phyloP scores from a whole-genome alignment of 2,797 vertebrate species.

The Gadopsis bispinosus region DNA sequence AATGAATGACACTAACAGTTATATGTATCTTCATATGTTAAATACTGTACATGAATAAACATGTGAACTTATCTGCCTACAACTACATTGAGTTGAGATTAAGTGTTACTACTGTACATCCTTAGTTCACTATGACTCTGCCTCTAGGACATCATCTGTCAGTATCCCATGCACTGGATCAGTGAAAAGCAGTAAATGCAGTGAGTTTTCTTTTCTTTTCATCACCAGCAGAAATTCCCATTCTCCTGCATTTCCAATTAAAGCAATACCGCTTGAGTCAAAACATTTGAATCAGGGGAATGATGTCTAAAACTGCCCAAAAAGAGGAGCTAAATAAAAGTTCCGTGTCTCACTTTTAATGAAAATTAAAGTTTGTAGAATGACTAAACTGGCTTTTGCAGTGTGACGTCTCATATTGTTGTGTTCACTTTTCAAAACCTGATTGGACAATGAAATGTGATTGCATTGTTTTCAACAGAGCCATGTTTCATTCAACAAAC shows the following conservation, averaged over 20 bases:
- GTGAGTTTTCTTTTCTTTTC: neutral
- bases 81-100: neutral
- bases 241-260: no score
- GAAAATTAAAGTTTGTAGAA: neutral
- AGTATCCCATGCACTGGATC: neutral
- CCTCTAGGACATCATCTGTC: neutral
- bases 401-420: neutral
- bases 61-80: neutral
- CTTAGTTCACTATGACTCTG: neutral
- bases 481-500: conserved; percentile 23
- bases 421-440: neutral
- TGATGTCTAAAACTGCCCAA: neutral
- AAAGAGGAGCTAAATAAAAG: neutral
- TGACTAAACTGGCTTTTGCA: neutral
- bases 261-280: neutral
- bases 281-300: neutral
- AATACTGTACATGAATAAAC: no score
- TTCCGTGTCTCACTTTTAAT: neutral
- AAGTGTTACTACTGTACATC: neutral
- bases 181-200: neutral
- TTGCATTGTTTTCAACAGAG: neutral
- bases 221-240: neutral
- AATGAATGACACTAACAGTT: neutral
- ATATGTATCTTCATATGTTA: neutral
- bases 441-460: neutral